Base-by-base conservation (phyloP, 2,888 invertebrate genomes). In the Balanococcus diminutus region DNA sequence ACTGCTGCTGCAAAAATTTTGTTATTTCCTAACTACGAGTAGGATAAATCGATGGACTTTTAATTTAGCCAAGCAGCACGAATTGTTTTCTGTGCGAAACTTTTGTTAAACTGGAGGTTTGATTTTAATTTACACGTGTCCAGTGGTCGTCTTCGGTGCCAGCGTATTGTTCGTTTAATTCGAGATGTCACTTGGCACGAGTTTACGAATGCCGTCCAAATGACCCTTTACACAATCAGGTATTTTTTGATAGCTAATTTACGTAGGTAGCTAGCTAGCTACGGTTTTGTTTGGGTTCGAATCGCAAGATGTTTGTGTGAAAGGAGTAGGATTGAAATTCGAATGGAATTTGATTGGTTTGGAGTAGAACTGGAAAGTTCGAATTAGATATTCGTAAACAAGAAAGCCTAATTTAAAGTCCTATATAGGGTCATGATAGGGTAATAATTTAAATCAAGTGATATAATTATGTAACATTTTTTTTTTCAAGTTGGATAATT, bases 71-170 rank as follows among this genome's bases (percentile, higher is more conserved):
- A 19, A 19, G 56, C 22, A 22, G 22, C 56, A 56, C 56, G 22
- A 19, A 56, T 22, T 11, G n/a, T 46, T 46, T 46, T 46, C 6
- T 56, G 6, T 19, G 8, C 56, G 11, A 56, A 56, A 56, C 22
- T 56, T 56, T 22, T 22, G 22, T 8, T 2, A 22, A 56, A 56
- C 2, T 16, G 46, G 22, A 9, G 22, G 56, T 51, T 51, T 56
- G 56, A 56, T 56, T 56, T 56, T 56, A 56, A 56, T 56, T 56
- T 56, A 56, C 56, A 56, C 56, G 56, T 56, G 56, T 56, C 56
- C 56, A 56, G 56, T 56, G 56, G 56, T 56, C 19, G 56, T 22
- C 56, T 19, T 56, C 56, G 56, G 11, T 22, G 56, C 56, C 56
- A 22, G 56, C 56, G 56, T 56, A 22, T 22, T 56, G 56, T 56